These are phyloP conservation scores for Microtus oregoni DNA, from an alignment of 2,113 vertebrate genomes.

Conservation along the genomic window DNA sequence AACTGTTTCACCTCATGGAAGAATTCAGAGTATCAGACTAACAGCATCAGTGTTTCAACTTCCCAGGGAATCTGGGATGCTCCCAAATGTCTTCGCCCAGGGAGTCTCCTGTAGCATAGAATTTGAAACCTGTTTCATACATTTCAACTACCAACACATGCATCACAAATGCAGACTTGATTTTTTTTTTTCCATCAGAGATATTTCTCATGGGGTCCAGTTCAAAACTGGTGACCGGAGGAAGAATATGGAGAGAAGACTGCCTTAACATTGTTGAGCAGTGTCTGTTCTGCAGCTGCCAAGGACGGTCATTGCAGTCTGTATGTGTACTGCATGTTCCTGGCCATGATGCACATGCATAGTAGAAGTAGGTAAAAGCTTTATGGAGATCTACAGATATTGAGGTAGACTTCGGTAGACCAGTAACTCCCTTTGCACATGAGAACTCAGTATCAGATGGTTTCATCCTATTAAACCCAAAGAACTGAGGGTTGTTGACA, in stretches of 20 bases:
- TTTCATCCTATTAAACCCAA: neutral
- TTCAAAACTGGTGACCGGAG: accelerated
- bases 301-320: neutral
- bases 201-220: accelerated
- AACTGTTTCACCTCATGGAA: neutral
- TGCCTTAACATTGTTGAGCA: neutral
- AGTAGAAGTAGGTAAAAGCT: neutral
- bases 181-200: neutral
- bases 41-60: neutral
- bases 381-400: neutral
- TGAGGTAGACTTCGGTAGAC: neutral
- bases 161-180: accelerated
- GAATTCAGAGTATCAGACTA: neutral
- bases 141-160: neutral
- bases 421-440: neutral
- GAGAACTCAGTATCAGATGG: neutral
- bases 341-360: neutral
- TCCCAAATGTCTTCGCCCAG: neutral
- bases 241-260: accelerated
- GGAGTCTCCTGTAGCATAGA: neutral
- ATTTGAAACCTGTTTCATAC: accelerated
- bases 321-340: accelerated
- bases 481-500: neutral
- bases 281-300: neutral
- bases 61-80: neutral